Conservation (phyloP, 1,140 invertebrate genomes). For the Chrysomallon squamiferum region DNA sequence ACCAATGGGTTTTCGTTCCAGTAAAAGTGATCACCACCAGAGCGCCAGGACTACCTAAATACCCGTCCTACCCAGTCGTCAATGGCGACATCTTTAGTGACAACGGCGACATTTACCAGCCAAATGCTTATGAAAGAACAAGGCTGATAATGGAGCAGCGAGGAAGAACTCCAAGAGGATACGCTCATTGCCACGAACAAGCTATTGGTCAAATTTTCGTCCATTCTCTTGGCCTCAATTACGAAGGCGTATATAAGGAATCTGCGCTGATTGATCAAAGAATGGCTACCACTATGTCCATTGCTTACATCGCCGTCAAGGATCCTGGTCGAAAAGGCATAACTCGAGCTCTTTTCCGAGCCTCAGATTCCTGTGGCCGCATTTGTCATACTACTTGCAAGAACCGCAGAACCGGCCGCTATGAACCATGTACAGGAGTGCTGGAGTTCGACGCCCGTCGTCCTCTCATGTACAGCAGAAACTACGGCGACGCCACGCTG, state of each 20-base stretch:
- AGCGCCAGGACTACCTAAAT: conserved; percentile 34
- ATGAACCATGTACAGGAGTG: conserved; percentile 38
- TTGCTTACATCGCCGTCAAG: conserved; percentile 45
- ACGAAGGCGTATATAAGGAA: conserved; percentile 51
- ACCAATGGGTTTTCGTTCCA: conserved; percentile 49
- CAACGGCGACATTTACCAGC: conserved; percentile 40
- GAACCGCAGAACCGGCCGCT: conserved; percentile 26
- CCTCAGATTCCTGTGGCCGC: conserved; percentile 50
- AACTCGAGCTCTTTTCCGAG: conserved; percentile 33
- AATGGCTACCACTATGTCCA: conserved; percentile 41
- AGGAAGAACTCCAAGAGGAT: conserved; percentile 14
- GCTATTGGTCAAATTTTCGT: conserved; percentile 41
- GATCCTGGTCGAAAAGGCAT: conserved; percentile 24
- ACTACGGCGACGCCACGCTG: conserved; percentile 41
- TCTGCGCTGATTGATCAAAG: conserved; percentile 50
- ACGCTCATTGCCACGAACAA: conserved; percentile 9
- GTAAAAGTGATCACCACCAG: conserved; percentile 44
- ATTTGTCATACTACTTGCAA: conserved; percentile 50
- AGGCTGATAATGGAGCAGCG: neutral
- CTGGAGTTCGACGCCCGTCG: conserved; percentile 17
- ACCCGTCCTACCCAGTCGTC: conserved; percentile 41
- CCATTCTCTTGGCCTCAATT: conserved; percentile 47
- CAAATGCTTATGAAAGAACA: conserved; percentile 14
- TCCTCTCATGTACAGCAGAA: conserved; percentile 37
- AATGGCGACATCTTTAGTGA: conserved; percentile 28